Base-by-base conservation (phyloP, 1,140 invertebrate genomes). In the Macrotrachela quadricornifera region DNA sequence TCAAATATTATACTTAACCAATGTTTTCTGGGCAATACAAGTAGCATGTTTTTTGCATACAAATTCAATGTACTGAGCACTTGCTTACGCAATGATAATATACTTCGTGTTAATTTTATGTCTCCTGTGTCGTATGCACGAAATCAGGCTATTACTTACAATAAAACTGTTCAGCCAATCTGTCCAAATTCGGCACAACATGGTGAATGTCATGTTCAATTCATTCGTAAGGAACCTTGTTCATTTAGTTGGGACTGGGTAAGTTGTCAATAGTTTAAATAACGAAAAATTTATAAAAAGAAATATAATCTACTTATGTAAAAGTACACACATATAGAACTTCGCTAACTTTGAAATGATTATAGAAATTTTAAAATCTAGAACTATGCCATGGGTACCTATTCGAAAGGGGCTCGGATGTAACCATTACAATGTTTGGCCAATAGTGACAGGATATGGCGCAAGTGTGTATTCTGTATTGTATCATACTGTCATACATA, bases 201-300 rank as follows among this genome's bases (percentile, higher is more conserved):
- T 57, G 92, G 92, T 1, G 85, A 92, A 68, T 94, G 88, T 63
- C 84, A 95, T 61, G 79, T 79, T 6, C 94, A 97, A 68, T 82
- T 87, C 67, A 77, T 97, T 49, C 75, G 90, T 50, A 97, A 96
- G 72, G 88, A 88, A 79, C 91, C 95, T 72, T 80, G 85, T 0
- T 88, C 85, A 12, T 97, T 91, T 58, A 76, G 80, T 36, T 97
- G 92, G 92, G 92, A 97, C 70, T 97, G 91, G 92, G n/a, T n/a
- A n/a, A n/a, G n/a, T n/a, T n/a, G n/a, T n/a, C n/a, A n/a, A n/a
- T n/a, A n/a, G n/a, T n/a, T n/a, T n/a, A n/a, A n/a, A n/a, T n/a
- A n/a, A n/a, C n/a, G n/a, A n/a, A n/a, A n/a, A n/a, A n/a, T n/a
- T n/a, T n/a, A n/a, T n/a, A n/a, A n/a, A n/a, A n/a, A n/a, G n/a